Conservation (phyloP, 2,797 vertebrate species). For the Xenops minutus region DNA sequence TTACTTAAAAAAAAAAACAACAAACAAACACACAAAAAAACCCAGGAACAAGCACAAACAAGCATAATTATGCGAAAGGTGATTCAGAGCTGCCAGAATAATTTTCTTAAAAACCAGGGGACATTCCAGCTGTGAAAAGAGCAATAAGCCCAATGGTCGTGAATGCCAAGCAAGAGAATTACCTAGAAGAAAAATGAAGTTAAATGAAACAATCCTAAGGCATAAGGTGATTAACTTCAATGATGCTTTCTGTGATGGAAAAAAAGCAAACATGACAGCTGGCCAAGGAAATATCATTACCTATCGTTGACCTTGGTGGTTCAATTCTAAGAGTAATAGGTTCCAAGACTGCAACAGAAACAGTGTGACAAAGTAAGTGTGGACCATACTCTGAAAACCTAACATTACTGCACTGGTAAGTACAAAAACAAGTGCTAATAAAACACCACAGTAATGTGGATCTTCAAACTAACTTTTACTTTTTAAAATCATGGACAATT, state of each 20-base stretch:
- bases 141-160: not conserved
- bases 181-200: conserved; percentile 44
- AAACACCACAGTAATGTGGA: not conserved
- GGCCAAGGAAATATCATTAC: conserved; percentile 62
- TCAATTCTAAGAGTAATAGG: conserved; percentile 65
- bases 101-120: not conserved
- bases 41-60: not conserved
- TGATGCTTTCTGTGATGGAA: conserved; percentile 25
- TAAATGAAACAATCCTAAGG: conserved; percentile 11
- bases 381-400: not conserved
- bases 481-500: not conserved
- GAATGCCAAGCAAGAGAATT: not conserved
- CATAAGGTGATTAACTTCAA: not conserved
- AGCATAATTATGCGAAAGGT: not conserved
- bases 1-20: not conserved
- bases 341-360: conserved; percentile 67
- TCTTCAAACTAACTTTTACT: not conserved
- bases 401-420: not conserved
- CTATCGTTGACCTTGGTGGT: conserved; percentile 63
- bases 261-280: not conserved
- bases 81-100: not conserved
- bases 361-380: not conserved
- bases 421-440: not conserved
- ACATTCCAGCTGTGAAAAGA: not conserved
- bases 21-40: not conserved